Conservation (phyloP, 2,113 vertebrate species). For the Oryzias curvinotus region DNA sequence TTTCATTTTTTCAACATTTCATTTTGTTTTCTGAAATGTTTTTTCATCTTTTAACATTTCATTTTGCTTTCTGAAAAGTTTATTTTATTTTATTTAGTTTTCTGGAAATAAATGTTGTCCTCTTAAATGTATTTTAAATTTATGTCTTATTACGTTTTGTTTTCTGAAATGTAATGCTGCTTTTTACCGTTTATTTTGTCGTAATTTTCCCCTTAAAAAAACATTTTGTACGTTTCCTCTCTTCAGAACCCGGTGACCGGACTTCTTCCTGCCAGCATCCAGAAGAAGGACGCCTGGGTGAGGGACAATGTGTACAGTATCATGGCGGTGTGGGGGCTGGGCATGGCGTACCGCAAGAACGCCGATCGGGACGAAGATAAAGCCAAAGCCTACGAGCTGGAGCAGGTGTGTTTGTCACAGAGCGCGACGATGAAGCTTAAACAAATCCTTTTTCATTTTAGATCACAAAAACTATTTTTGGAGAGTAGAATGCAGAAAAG, state of each 20-base stretch:
- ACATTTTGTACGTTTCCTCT: slow-evolving; percentile 9
- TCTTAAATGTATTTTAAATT: too few relatives aligned
- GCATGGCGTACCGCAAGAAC: slow-evolving; percentile 98
- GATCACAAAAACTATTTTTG: slow-evolving; percentile 1
- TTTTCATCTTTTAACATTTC: too few relatives aligned
- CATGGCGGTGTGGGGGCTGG: slow-evolving; percentile 94
- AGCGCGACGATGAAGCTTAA: slow-evolving; percentile 14
- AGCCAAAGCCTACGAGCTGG: slow-evolving; percentile 96
- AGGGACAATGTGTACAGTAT: slow-evolving; percentile 97
- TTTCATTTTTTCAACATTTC: too few relatives aligned
- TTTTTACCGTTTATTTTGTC: too few relatives aligned
- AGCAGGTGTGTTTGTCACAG: slow-evolving; percentile 82
- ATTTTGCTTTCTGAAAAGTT: too few relatives aligned
- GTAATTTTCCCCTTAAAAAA: too few relatives aligned
- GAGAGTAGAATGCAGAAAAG: not conserved
- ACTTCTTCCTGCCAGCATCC: slow-evolving; percentile 86
- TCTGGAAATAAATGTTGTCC: too few relatives aligned
- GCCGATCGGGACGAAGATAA: slow-evolving; percentile 97
- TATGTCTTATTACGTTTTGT: too few relatives aligned
- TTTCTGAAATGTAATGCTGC: too few relatives aligned
- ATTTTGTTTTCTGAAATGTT: too few relatives aligned
- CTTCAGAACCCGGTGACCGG: slow-evolving; percentile 92
- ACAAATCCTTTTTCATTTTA: not conserved
- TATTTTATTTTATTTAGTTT: too few relatives aligned
- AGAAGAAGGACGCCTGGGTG: slow-evolving; percentile 96